A percentile compares a stretch with the other conserved stretches of the same genome.
These are phyloP conservation scores for Apantesis nais DNA, from an alignment of 2,888 invertebrate species.

Conservation along the genomic window DNA sequence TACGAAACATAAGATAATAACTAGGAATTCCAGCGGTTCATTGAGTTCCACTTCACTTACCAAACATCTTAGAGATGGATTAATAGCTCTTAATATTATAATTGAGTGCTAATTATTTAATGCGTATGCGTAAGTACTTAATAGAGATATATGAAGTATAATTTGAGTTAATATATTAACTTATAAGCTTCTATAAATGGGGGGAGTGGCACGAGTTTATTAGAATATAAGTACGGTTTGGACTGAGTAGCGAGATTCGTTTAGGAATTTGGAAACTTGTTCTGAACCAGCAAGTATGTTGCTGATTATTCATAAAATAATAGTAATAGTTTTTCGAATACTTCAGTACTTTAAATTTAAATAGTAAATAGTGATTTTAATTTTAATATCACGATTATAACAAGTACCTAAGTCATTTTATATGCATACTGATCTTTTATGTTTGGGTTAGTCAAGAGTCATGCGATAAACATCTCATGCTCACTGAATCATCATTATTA, in stretches of 20 bases:
- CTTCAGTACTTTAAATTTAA: no score
- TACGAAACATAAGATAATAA: slow-evolving; percentile 36
- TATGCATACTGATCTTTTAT: no score
- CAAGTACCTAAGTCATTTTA: no score
- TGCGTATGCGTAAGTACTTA: slow-evolving; percentile 31
- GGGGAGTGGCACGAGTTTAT: no score
- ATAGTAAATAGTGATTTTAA: no score
- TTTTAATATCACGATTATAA: no score
- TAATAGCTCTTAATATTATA: slow-evolving; percentile 56
- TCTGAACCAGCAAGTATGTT: not conserved
- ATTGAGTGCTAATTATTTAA: slow-evolving; percentile 56
- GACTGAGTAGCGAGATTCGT: no score
- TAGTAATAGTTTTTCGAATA: not conserved
- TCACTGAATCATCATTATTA: no score
- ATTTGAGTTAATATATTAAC: slow-evolving; percentile 15
- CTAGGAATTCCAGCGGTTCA: slow-evolving; percentile 62
- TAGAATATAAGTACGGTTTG: no score
- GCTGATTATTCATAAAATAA: not conserved
- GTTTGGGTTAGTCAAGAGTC: no score
- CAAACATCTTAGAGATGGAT: slow-evolving; percentile 52
- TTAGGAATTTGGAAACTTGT: not conserved
- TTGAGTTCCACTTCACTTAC: slow-evolving; percentile 67
- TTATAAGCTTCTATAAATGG: not conserved
- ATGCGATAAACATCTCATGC: no score
- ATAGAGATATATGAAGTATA: slow-evolving; percentile 26